Evolutionary conservation across 2,888 invertebrate species (phyloP), one percentile per base, ranked within the genome.

Genomic region (Panopea generosa): DNA sequence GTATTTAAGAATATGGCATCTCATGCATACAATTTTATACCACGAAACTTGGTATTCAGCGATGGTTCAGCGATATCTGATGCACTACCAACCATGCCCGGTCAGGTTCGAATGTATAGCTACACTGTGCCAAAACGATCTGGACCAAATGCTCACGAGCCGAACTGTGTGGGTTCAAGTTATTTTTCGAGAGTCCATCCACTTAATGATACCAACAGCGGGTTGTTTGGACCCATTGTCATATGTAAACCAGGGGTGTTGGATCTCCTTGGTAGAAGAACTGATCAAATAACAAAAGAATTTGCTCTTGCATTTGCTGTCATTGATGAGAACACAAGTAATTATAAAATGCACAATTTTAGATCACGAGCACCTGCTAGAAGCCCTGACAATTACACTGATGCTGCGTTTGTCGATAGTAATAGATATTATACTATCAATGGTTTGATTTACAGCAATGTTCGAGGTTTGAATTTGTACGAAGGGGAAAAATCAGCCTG

Each of bases 251-350:
- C 68, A 4, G 83, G 83, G 20, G 57, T 63, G 43, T 63, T 85
- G 20, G 67, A 74, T 26, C 9, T n/a, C 2, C 29, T 16, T 14
- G 66, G 80, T 6, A 47, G 40, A 33, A 59, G 81, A 18, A 62
- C 16, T 14, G 82, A 83, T 29, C 29, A 29, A 27, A 55, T 66
- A 3, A 52, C 61, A 3, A 61, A 56, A 38, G 90, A 90, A 62
- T 87, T 88, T 61, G 83, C 84, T n/a, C 62, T 87, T 9, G 61
- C 86, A 1, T 88, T 87, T 63, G 57, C 77, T 18, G 81, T 88
- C 7, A 80, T 87, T 47, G 83, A 89, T 52, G 89, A 90, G 77
- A 86, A 84, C 56, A 56, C 69, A 16, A 88, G 88, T 50, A 82
- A 83, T 69, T 90, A 88, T 52, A 62, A 85, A 16, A 61, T 77